Evolutionary conservation across 2,797 vertebrate genomes (phyloP).

Genomic region (Onychomys arenicola): DNA sequence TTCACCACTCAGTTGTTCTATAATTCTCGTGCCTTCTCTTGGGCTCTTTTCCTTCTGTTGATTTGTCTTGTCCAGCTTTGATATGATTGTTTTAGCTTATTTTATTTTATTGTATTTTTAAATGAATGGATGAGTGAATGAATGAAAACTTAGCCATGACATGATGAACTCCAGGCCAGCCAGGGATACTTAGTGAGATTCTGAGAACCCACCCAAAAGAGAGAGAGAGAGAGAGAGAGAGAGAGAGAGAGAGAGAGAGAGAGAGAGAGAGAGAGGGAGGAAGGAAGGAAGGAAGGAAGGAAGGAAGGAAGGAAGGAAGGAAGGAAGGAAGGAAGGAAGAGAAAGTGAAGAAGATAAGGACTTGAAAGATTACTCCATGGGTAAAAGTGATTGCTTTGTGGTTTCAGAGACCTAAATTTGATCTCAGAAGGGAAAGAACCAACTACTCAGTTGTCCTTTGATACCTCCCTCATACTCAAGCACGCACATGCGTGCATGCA

Average conservation of each 20-base stretch:
- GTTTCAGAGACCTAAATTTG: not conserved
- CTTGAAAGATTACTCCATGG: not conserved
- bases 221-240: not conserved
- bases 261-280: too few species aligned
- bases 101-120: not conserved
- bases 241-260: too few species aligned
- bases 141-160: not conserved
- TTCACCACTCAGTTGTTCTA: not conserved
- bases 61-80: not conserved
- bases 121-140: not conserved
- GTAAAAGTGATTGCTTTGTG: not conserved
- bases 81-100: not conserved
- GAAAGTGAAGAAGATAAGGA: not conserved
- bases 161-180: not conserved
- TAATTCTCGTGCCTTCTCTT: not conserved
- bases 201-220: too few species aligned
- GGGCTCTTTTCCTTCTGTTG: too few species aligned
- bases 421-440: not conserved
- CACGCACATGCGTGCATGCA: accelerated
- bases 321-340: not conserved
- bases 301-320: too few species aligned
- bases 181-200: not conserved
- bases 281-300: too few species aligned
- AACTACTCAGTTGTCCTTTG: not conserved
- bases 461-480: not conserved